A percentile compares a stretch with the other conserved stretches of the same genome.
These are phyloP conservation scores for Oligia fasciuncula DNA, from an alignment of 2,888 invertebrate species.

Conservation along the genomic window DNA sequence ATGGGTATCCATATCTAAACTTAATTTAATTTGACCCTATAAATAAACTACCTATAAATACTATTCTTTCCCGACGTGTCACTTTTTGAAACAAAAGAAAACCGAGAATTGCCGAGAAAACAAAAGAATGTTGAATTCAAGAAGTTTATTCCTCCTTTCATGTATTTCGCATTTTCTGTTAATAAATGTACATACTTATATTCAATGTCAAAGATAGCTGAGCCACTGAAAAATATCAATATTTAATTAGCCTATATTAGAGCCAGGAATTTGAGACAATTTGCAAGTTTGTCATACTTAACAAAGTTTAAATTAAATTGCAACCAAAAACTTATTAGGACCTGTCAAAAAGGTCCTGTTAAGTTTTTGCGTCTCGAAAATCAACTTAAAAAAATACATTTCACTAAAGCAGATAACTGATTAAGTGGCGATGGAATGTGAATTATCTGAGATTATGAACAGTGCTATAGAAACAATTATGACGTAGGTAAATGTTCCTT, in stretches of 20 bases:
- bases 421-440: background rate
- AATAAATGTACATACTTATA: background rate
- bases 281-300: background rate
- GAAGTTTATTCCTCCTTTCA: background rate
- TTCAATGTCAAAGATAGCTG: background rate
- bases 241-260: background rate
- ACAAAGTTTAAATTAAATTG: background rate
- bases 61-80: no score
- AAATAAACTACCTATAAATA: background rate
- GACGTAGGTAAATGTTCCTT: background rate
- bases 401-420: background rate
- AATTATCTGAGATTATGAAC: no score
- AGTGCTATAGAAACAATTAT: constrained; percentile 7
- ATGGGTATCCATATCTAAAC: no score
- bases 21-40: background rate
- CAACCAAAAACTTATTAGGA: background rate
- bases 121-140: constrained; percentile 6
- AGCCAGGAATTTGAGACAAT: background rate
- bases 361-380: background rate
- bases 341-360: background rate
- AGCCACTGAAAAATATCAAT: background rate
- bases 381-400: background rate
- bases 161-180: background rate
- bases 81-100: constrained; percentile 2
- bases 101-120: background rate